These are phyloP conservation scores for Polymixis lichenea DNA, from an alignment of 2,888 invertebrate species.

Conservation along the genomic window DNA sequence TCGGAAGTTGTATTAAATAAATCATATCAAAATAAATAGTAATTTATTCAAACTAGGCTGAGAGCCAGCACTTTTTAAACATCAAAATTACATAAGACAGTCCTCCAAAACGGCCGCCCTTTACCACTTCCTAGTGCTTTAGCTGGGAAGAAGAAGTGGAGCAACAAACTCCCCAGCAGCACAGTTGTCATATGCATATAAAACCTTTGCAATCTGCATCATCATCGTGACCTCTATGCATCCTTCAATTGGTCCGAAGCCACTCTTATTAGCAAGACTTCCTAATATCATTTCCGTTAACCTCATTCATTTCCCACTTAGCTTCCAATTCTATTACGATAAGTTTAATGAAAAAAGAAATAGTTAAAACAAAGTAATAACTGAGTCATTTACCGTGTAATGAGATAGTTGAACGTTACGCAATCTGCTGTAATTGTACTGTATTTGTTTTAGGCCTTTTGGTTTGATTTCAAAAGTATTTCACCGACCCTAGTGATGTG, in stretches of 20 bases:
- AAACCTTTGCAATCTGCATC: neutral
- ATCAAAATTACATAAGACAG: too few species aligned
- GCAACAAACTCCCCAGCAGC: too few species aligned
- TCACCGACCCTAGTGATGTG: too few species aligned
- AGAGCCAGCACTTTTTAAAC: too few species aligned
- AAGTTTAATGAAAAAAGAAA: conserved; percentile 38
- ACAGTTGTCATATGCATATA: neutral
- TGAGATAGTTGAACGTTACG: conserved; percentile 34
- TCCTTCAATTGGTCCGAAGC: neutral
- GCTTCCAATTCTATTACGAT: conserved; percentile 32
- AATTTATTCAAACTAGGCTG: too few species aligned
- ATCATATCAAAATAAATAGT: neutral
- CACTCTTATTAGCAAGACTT: neutral
- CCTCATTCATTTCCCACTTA: conserved; percentile 30
- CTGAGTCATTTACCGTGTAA: conserved; percentile 59
- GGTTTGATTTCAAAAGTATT: too few species aligned
- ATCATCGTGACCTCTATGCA: too few species aligned
- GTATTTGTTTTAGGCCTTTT: conserved; percentile 17
- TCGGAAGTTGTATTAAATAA: neutral
- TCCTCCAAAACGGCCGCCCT: too few species aligned
- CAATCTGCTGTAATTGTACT: conserved; percentile 38
- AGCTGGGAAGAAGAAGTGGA: too few species aligned
- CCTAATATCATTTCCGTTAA: neutral
- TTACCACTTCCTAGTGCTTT: too few species aligned
- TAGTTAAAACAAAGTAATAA: conserved; percentile 51